Evolutionary conservation across 2,797 vertebrate genomes (phyloP).

Genomic region (Typhlichthys subterraneus): DNA sequence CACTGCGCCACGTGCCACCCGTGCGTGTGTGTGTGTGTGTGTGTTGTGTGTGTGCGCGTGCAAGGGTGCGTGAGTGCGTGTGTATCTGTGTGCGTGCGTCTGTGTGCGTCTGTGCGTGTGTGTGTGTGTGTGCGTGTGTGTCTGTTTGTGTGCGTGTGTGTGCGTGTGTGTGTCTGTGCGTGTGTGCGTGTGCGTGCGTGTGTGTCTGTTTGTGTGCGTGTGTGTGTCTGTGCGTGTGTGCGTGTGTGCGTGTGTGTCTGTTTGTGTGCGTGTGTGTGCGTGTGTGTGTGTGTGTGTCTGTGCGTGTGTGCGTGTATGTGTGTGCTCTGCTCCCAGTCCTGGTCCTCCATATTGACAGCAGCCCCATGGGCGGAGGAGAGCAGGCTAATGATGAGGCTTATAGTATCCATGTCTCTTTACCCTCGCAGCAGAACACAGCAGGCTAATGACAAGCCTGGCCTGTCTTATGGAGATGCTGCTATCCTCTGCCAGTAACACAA

Average conservation of each 20-base stretch:
- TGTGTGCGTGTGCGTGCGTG: background rate
- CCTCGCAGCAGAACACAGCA: too few relatives aligned
- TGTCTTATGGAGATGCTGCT: too few relatives aligned
- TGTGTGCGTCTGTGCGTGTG: background rate
- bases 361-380: too few relatives aligned
- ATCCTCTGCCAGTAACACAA: too few relatives aligned
- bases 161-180: background rate
- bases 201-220: background rate
- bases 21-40: conserved; percentile 4
- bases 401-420: too few relatives aligned
- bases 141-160: background rate
- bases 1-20: too few relatives aligned
- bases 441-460: too few relatives aligned
- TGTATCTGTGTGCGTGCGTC: background rate
- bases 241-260: background rate
- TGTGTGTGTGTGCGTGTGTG: background rate
- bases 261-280: background rate
- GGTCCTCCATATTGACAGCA: too few relatives aligned
- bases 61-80: background rate
- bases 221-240: background rate
- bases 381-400: too few relatives aligned
- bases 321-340: too few relatives aligned
- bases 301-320: background rate
- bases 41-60: conserved; percentile 7
- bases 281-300: background rate